Evolutionary conservation across 1,140 invertebrate species (phyloP), one percentile per base, ranked within the genome.

Genomic region (Temnothorax nylanderi): DNA sequence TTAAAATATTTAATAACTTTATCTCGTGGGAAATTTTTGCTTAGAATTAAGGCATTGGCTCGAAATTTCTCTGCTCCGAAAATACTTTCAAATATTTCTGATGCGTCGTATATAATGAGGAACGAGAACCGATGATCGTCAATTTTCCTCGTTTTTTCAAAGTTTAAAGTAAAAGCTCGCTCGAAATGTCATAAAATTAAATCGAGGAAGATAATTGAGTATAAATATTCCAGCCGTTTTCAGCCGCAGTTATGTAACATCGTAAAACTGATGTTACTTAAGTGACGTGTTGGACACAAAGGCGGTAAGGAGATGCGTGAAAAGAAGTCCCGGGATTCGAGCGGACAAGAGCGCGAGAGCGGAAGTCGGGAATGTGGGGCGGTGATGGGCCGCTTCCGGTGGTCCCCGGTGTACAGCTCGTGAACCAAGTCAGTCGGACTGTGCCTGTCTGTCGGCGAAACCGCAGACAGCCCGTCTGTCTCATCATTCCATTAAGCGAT

Each of bases 341-440:
- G 86, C 67, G 81, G 75, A 62, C 62, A 37, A 89, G 87, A 86
- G 67, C 67, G 65, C 72, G 80, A 77, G 82, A 91, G 84, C 90
- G 90, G 90, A 91, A 91, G 86, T 87, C 54, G 89, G 51, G 89
- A 88, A 91, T 89, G 90, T 89, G 93, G 91, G 92, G 91, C 93
- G 92, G 92, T 94, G 93, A 94, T 93, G 93, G 93, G 92, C 90
- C 92, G 78, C 92, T 94, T 94, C 93, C 93, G 92, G 91, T 92
- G 91, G 90, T 93, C 91, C 91, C 92, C 89, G 65, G 89, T 87
- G 74, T 87, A 91, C 88, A 87, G 56, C 86, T 85, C 78, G 80
- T 84, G 54, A 84, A 74, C 89, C 88, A 88, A 91, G 88, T 91
- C 90, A 82, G 78, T 87, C 89, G 76, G 71, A 75, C 89, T 88